phyloP scores from a whole-genome alignment of 2,797 vertebrate species.

The Bucorvus abyssinicus region DNA sequence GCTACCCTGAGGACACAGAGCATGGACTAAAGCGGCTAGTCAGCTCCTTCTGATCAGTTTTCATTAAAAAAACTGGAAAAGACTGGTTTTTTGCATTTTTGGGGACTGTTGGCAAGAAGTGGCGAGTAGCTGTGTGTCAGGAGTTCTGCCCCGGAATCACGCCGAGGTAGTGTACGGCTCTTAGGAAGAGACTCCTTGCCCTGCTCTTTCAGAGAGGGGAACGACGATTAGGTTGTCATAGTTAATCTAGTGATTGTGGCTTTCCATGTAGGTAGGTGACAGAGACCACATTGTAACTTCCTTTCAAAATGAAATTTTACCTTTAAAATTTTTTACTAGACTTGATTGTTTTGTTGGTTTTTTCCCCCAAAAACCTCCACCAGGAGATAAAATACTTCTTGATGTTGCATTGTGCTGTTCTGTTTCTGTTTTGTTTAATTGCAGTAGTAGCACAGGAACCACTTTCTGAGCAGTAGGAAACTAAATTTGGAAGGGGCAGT shows the following conservation, averaged over 20 bases:
- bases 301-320: not conserved
- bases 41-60: not conserved
- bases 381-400: not conserved
- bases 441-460: not conserved
- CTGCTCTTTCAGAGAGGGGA: not conserved
- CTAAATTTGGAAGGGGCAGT: not conserved
- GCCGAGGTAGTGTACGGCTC: not conserved
- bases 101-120: not conserved
- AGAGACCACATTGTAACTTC: not conserved
- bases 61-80: not conserved
- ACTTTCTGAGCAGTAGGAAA: not conserved
- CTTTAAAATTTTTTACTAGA: not conserved
- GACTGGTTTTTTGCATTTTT: not conserved
- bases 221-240: not conserved
- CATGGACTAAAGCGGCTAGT: not conserved
- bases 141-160: not conserved
- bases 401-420: not conserved
- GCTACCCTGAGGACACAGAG: not conserved
- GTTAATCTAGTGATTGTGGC: not conserved
- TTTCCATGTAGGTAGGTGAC: not conserved
- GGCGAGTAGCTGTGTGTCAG: not conserved
- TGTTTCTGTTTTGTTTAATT: not conserved
- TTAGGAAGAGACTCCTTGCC: not conserved
- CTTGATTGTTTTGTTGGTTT: not conserved
- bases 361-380: not conserved